Percentiles rank a stretch among this genome's conserved stretches.
phyloP scores from a whole-genome alignment of 2,797 vertebrate genomes.

The Gymnothorax javanicus region DNA sequence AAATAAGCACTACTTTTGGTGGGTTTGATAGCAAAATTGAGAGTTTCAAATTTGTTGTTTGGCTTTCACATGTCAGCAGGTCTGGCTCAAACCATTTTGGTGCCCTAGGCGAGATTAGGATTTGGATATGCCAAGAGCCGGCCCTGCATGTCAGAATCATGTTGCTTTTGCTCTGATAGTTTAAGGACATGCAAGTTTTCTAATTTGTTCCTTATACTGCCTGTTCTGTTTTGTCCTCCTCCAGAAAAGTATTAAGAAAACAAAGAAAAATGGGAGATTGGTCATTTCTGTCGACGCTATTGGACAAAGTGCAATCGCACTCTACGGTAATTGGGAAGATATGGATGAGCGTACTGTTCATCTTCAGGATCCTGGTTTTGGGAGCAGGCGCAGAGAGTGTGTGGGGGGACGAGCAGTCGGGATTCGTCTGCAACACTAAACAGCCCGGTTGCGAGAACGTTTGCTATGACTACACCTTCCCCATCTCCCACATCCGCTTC shows the following conservation, averaged over 20 bases:
- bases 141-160: too few species aligned
- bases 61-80: neutral
- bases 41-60: neutral
- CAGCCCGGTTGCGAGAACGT: slow-evolving; percentile 95
- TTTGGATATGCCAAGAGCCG: too few species aligned
- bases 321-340: slow-evolving; percentile 93
- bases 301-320: slow-evolving; percentile 92
- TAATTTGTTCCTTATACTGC: neutral
- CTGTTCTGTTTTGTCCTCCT: slow-evolving; percentile 13
- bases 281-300: slow-evolving; percentile 85
- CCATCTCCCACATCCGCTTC: slow-evolving; percentile 95
- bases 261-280: slow-evolving; percentile 87
- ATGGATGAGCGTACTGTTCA: slow-evolving; percentile 94
- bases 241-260: slow-evolving; percentile 46
- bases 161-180: too few species aligned
- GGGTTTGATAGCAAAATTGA: neutral
- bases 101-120: too few species aligned
- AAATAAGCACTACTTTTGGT: neutral
- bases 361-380: slow-evolving; percentile 94
- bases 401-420: slow-evolving; percentile 93
- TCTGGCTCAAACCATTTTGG: too few species aligned
- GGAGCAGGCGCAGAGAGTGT: slow-evolving; percentile 89
- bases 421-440: slow-evolving; percentile 87
- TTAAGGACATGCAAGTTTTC: neutral
- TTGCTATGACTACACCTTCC: slow-evolving; percentile 91